These are phyloP conservation scores for Nothocercus julius DNA, from an alignment of 2,113 vertebrate species.

Conservation along the genomic window DNA sequence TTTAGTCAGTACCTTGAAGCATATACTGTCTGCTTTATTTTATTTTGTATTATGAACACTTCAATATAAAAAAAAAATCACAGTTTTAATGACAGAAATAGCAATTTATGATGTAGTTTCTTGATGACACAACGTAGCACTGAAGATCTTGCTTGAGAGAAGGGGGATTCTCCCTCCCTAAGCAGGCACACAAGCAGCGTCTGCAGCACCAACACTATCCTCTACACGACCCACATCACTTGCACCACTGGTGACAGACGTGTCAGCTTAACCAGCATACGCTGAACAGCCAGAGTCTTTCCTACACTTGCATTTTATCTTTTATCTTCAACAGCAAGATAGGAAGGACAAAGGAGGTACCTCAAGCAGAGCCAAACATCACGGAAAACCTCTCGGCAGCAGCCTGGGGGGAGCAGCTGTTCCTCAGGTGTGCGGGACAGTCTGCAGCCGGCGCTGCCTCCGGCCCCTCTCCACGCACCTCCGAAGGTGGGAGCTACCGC, in stretches of 20 bases:
- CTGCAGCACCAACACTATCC: background rate
- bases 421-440: fast-evolving
- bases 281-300: background rate
- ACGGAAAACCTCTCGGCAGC: background rate
- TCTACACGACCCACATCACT: background rate
- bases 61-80: background rate
- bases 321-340: background rate
- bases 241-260: background rate
- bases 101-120: slow-evolving; percentile 18
- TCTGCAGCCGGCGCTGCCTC: fast-evolving
- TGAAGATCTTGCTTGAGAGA: background rate
- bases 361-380: background rate
- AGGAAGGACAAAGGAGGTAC: background rate
- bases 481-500: background rate
- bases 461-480: fast-evolving
- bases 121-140: background rate
- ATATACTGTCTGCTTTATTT: background rate
- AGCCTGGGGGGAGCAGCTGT: background rate
- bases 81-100: slow-evolving; percentile 18
- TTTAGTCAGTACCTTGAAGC: background rate
- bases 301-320: background rate
- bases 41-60: background rate
- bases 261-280: background rate
- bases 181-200: background rate
- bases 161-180: background rate